Base-by-base conservation (phyloP, 2,888 invertebrate species). In the Parnassius smintheus region DNA sequence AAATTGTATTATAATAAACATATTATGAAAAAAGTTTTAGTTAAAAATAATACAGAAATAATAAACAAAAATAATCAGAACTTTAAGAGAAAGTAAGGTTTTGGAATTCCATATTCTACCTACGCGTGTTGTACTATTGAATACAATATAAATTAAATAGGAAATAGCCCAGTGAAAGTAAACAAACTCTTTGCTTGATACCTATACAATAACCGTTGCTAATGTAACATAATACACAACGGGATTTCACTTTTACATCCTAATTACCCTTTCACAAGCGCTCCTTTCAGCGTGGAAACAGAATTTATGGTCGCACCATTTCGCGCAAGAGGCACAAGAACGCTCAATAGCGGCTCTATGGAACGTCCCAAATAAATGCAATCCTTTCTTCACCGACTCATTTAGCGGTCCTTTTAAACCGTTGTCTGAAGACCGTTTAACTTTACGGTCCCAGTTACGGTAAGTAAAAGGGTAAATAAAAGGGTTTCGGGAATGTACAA, bases 241-340 rank as follows among this genome's bases (percentile, higher is more conserved):
- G 70, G 70, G 73, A 86, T 90, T 91, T 91, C 90, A 91, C 91
- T 91, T 91, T 91, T 90, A 86, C 85, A 83, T 83, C 80, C 78
- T 88, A 89, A 90, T 90, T 86, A 88, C 87, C 78, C 83, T 80
- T 85, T 84, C 81, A 74, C 68, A 66, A 12, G 76, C 74, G 79
- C 80, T 80, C 81, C 86, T 83, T 86, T 86, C 77, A 72, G 67
- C 62, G 65, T 60, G 68, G 74, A 77, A 77, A 78, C 78, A 75
- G 69, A 80, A 89, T 91, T 91, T 90, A 90, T 83, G 88, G 73
- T 74, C 68, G 64, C 73, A 75, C 78, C 75, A 78, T 83, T 85
- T 80, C 76, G 79, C 79, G 78, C 77, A 77, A 79, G 75, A 65
- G 78, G 73, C 74, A 83, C 80, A 79, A 81, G 75, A 75, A 74